These are phyloP conservation scores for Trichogramma dendrolimi DNA, from an alignment of 2,888 invertebrate species.

Conservation along the genomic window DNA sequence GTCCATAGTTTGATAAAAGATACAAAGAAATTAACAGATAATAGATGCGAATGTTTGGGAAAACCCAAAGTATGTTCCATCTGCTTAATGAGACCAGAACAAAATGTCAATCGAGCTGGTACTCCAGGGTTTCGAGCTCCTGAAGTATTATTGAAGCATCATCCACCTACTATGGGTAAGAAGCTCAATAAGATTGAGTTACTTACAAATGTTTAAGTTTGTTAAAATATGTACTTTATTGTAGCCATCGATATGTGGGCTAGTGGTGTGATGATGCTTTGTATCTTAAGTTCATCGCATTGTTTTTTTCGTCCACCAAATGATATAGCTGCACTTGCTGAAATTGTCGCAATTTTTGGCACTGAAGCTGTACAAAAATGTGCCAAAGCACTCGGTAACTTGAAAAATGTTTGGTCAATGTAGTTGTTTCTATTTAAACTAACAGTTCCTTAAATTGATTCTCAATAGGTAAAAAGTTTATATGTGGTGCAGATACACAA, in stretches of 20 bases:
- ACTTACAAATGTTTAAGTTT: not conserved
- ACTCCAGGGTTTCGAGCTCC: slow-evolving; percentile 88
- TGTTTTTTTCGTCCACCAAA: slow-evolving; percentile 81
- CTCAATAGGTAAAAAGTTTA: slow-evolving; percentile 54
- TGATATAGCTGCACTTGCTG: slow-evolving; percentile 74
- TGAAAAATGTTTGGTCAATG: slow-evolving; percentile 17
- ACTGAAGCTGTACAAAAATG: slow-evolving; percentile 64
- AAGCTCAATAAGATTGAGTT: not conserved
- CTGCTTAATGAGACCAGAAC: slow-evolving; percentile 63
- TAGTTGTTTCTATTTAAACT: slow-evolving; percentile 20
- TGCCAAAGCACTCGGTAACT: slow-evolving; percentile 63
- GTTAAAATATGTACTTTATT: slow-evolving; percentile 28
- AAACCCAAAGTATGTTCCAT: slow-evolving; percentile 64
- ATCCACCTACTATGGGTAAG: slow-evolving; percentile 71
- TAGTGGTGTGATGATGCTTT: slow-evolving; percentile 76
- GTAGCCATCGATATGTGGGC: slow-evolving; percentile 86
- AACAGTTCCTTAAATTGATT: not conserved
- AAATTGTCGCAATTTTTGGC: slow-evolving; percentile 77
- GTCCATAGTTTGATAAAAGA: slow-evolving; percentile 24
- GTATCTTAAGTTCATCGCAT: slow-evolving; percentile 73
- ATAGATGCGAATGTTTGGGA: slow-evolving; percentile 65
- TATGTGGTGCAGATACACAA: slow-evolving; percentile 54
- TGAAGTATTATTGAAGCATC: slow-evolving; percentile 75
- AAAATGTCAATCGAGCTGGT: slow-evolving; percentile 77
- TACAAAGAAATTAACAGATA: slow-evolving; percentile 33